Base-by-base conservation (phyloP, 1,140 invertebrate species). In the Lordiphosa clarofinis region DNA sequence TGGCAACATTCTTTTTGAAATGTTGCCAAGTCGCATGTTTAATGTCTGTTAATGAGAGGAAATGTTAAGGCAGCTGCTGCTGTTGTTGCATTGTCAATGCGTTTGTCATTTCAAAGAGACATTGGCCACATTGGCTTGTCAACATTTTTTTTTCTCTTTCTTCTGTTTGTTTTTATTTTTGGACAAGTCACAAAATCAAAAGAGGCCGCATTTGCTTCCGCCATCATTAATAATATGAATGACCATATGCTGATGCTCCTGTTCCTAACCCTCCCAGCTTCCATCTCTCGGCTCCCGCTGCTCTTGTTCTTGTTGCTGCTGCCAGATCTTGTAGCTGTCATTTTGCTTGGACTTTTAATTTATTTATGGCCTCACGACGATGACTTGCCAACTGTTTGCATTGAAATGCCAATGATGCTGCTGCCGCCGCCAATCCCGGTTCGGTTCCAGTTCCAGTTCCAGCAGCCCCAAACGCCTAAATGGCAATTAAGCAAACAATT, bases 401-500 rank as follows among this genome's bases (percentile, higher is more conserved):
- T 81, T 82, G 57, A 74, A 74, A 72, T 76, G 71, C 58, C 67
- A 66, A 56, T 40, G 3, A 3, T 3, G n/a, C n/a, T 40, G 15
- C 19, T 0, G 54, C 48, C 48, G 64, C 56, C 55, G 58, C 62
- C 49, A 69, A 65, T 62, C 62, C 21, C 21, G 21, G 21, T 5
- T 24, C 21, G 21, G 21, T 24, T 19, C 19, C 19, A 40, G 44
- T 50, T 31, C 38, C n/a, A 4, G 12, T 13, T 56, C 42, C 46
- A 31, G 38, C 46, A 31, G 38, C 11, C 21, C 15, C 59, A 60
- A 60, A 55, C 64, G 56, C 78, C 73, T 78, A 82, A 84, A 82
- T 84, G 78, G 78, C 78, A 82, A 82, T 82, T 82, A 82, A 82
- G 78, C 78, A 84, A 84, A 84, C 78, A 82, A 82, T 82, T 82